These are phyloP conservation scores for Macaca mulatta DNA, from an alignment of 2,113 vertebrate genomes.

Conservation along the genomic window DNA sequence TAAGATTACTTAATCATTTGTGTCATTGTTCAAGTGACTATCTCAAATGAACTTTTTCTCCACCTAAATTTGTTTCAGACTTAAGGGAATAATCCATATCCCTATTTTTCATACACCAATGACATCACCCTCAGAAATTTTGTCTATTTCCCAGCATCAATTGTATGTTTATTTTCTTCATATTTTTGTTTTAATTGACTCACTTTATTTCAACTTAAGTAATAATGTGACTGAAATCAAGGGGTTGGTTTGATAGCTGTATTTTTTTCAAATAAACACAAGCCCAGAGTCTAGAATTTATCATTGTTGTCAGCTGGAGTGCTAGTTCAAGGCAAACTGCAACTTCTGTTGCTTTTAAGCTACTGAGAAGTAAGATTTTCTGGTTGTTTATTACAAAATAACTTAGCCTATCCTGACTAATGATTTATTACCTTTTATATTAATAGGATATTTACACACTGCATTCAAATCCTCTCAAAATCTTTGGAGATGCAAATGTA, in stretches of 20 bases:
- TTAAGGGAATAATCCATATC: neutral
- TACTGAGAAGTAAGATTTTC: neutral
- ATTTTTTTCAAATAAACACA: neutral
- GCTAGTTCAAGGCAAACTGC: neutral
- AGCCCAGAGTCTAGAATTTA: neutral
- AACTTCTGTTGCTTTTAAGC: constrained; percentile 6
- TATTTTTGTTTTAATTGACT: neutral
- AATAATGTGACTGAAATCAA: constrained; percentile 29
- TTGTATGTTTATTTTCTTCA: neutral
- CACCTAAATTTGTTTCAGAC: neutral
- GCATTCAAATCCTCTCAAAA: neutral
- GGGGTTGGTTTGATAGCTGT: neutral
- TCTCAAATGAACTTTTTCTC: neutral
- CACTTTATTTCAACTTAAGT: neutral
- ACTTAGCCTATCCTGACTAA: neutral
- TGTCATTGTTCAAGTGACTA: neutral
- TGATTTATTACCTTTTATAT: neutral
- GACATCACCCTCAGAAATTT: neutral
- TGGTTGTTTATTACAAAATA: neutral
- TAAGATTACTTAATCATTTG: neutral
- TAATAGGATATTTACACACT: neutral
- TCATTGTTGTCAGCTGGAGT: neutral
- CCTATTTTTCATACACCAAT: neutral
- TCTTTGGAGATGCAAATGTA: neutral
- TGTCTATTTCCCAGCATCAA: neutral